Conservation (phyloP, 2,113 vertebrate genomes). For the Tringa solitaria region DNA sequence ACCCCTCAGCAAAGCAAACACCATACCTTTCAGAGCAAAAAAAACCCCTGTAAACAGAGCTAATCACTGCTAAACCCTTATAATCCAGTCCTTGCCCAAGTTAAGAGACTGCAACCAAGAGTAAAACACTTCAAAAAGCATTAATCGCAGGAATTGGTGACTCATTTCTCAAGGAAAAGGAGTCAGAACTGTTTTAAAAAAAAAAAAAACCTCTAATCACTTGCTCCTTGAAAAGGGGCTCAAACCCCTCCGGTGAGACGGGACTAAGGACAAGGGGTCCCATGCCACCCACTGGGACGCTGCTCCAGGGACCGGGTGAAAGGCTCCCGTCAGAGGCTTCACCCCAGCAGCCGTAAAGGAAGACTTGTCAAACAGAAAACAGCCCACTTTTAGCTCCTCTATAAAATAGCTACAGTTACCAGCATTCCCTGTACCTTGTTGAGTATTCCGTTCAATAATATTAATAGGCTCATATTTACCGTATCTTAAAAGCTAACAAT, state of each 20-base stretch:
- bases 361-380: conserved; percentile 66
- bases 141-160: conserved; percentile 5
- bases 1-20: conserved; percentile 43
- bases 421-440: conserved; percentile 62
- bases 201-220: not conserved
- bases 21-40: not conserved
- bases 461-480: conserved; percentile 62
- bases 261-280: conserved; percentile 63
- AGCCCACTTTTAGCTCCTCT: conserved; percentile 60
- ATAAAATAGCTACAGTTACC: conserved; percentile 72
- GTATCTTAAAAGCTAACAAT: conserved; percentile 53
- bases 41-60: conserved; percentile 71
- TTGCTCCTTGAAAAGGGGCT: conserved; percentile 21
- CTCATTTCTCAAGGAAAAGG: conserved; percentile 46
- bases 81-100: conserved; percentile 47
- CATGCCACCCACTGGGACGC: conserved; percentile 45
- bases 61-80: conserved; percentile 62
- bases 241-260: conserved; percentile 51
- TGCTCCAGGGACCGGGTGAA: conserved; percentile 70
- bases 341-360: conserved; percentile 58
- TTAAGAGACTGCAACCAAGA: conserved; percentile 58
- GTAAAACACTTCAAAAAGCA: conserved; percentile 52
- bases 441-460: conserved; percentile 40
- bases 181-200: conserved; percentile 14
- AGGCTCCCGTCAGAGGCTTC: conserved; percentile 60